Conservation (phyloP, 2,888 invertebrate genomes). For the Chironomus riparius region DNA sequence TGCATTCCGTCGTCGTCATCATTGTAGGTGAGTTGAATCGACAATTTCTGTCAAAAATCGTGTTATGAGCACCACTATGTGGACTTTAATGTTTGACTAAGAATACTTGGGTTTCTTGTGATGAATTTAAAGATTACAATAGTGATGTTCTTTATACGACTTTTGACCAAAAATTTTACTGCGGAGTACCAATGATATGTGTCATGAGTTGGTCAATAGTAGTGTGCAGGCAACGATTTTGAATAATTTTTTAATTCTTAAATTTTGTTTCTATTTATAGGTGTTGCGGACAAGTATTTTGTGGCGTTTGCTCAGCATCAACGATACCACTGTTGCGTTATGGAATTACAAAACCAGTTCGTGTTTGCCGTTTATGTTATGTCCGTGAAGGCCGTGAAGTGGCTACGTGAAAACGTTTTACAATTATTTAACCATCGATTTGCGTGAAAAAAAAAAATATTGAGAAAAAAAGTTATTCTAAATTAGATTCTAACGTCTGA, state of each 20-base stretch:
- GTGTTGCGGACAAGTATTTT: too few species aligned
- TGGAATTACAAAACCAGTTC: constrained; percentile 85
- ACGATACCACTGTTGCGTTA: constrained; percentile 87
- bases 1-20: constrained; percentile 88
- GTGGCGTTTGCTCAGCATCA: constrained; percentile 67
- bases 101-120: too few species aligned
- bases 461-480: not conserved
- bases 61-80: too few species aligned
- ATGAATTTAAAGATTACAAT: too few species aligned
- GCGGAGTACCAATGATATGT: too few species aligned
- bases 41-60: not conserved
- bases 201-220: too few species aligned
- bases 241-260: too few species aligned
- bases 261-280: too few species aligned
- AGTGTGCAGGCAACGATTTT: too few species aligned
- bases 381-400: constrained; percentile 30
- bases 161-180: constrained; percentile 34
- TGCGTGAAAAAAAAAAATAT: not conserved
- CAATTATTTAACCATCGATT: not conserved
- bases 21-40: constrained; percentile 83
- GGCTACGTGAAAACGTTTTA: not conserved
- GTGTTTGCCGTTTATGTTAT: constrained; percentile 63
- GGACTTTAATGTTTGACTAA: too few species aligned
- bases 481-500: not conserved
- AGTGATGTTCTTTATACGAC: too few species aligned